Evolutionary conservation across 1,140 invertebrate species (phyloP).

Genomic region (Drosophila quadrilineata): DNA sequence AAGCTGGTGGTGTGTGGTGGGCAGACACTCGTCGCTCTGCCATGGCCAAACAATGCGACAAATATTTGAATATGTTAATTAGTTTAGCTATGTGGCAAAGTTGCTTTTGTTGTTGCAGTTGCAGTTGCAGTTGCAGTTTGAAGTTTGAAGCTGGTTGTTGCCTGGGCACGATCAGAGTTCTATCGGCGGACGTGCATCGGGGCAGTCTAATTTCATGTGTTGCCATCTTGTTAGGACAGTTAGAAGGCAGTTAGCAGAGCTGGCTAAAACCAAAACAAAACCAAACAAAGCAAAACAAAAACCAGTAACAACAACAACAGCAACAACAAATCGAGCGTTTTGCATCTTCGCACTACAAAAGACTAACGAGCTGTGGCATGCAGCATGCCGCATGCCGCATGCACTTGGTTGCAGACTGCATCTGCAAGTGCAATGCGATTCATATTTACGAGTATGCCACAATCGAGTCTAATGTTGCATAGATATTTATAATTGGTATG

Average conservation of each 20-base stretch:
- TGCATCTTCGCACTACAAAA: slow-evolving; percentile 70
- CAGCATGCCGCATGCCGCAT: background rate
- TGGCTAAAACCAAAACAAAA: no score
- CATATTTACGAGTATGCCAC: slow-evolving; percentile 60
- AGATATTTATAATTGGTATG: slow-evolving; percentile 68
- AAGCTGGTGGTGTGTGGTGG: background rate
- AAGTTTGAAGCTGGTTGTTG: no score
- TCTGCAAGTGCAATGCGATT: slow-evolving; percentile 65
- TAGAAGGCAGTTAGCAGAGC: slow-evolving; percentile 36
- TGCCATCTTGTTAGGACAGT: slow-evolving; percentile 69
- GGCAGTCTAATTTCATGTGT: slow-evolving; percentile 78
- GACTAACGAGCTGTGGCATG: slow-evolving; percentile 52
- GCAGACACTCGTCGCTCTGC: no score
- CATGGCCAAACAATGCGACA: slow-evolving; percentile 74
- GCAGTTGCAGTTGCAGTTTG: slow-evolving; percentile 44
- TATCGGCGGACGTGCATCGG: slow-evolving; percentile 73
- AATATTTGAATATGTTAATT: slow-evolving; percentile 80
- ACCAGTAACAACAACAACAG: no score
- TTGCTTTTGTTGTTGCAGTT: slow-evolving; percentile 25
- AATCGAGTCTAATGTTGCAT: background rate
- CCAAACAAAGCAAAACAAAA: no score
- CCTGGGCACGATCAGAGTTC: slow-evolving; percentile 68
- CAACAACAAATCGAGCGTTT: no score
- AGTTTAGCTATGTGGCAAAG: slow-evolving; percentile 39
- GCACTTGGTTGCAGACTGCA: no score